A percentile compares a stretch with the other conserved stretches of the same genome.
These are phyloP conservation scores for Stegodyphus mimosarum DNA, from an alignment of 1,140 invertebrate genomes.

Conservation along the genomic window DNA sequence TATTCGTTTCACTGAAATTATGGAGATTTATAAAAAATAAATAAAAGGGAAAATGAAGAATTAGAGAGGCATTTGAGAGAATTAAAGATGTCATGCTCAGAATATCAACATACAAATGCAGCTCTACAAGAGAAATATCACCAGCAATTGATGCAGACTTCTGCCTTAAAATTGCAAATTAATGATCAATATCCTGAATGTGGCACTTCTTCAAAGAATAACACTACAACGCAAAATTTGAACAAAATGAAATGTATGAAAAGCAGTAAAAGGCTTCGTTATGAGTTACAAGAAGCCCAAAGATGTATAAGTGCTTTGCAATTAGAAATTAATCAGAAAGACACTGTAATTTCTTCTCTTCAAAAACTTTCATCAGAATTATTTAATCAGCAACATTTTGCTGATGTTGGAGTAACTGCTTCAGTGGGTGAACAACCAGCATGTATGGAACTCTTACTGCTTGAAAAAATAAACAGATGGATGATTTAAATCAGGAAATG, in stretches of 20 bases:
- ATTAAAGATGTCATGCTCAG: constrained; percentile 1
- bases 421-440: too few relatives aligned
- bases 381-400: too few relatives aligned
- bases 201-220: constrained; percentile 18
- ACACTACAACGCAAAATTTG: not conserved
- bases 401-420: too few relatives aligned
- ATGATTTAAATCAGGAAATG: too few relatives aligned
- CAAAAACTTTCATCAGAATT: not conserved
- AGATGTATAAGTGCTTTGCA: not conserved
- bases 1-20: constrained; percentile 18
- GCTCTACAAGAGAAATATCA: constrained; percentile 46
- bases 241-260: constrained; percentile 29
- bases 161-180: constrained; percentile 40
- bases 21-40: constrained; percentile 49
- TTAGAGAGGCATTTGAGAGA: constrained; percentile 27
- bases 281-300: constrained; percentile 1
- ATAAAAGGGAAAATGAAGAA: constrained; percentile 36
- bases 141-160: constrained; percentile 46
- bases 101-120: constrained; percentile 31
- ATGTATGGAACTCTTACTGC: too few relatives aligned
- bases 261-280: constrained; percentile 7
- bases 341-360: constrained; percentile 3
- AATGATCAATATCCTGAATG: constrained; percentile 41
- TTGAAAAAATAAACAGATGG: too few relatives aligned
- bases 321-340: constrained; percentile 30